Evolutionary conservation across 1,140 invertebrate genomes (phyloP).

Genomic region (Limonius californicus): DNA sequence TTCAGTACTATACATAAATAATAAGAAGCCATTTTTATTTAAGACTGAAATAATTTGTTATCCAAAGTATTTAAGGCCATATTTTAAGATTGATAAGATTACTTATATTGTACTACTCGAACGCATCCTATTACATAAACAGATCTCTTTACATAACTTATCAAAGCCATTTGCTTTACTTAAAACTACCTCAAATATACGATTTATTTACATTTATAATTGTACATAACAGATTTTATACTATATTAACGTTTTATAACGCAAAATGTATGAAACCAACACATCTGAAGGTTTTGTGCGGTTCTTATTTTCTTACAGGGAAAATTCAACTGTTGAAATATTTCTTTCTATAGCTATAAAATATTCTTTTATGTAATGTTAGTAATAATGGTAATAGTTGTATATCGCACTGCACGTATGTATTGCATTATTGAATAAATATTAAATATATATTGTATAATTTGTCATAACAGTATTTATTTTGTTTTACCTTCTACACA

Average conservation of each 20-base stretch:
- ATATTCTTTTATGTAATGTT: conserved; percentile 38
- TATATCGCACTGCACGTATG: conserved; percentile 42
- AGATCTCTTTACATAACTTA: conserved; percentile 18
- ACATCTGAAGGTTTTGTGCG: background rate
- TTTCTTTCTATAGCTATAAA: conserved; percentile 26
- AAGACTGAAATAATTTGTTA: conserved; percentile 42
- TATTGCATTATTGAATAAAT: conserved; percentile 40
- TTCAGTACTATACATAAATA: conserved; percentile 4
- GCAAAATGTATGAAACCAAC: background rate
- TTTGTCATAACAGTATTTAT: background rate
- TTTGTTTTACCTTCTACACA: no score
- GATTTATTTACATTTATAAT: conserved; percentile 31
- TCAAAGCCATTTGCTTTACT: conserved; percentile 16
- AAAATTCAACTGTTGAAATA: conserved; percentile 33
- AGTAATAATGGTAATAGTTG: conserved; percentile 39
- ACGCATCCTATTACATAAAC: conserved; percentile 9
- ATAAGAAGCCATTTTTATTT: conserved; percentile 39
- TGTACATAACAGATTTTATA: conserved; percentile 35
- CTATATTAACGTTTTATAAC: conserved; percentile 36
- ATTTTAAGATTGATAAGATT: conserved; percentile 7
- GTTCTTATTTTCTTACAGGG: conserved; percentile 31
- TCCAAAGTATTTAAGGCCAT: conserved; percentile 32
- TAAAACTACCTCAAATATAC: conserved; percentile 25
- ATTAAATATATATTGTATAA: conserved; percentile 34
- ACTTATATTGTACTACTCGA: conserved; percentile 1